Conservation (phyloP, 2,797 vertebrate species). For the Leptatherina wallacei region DNA sequence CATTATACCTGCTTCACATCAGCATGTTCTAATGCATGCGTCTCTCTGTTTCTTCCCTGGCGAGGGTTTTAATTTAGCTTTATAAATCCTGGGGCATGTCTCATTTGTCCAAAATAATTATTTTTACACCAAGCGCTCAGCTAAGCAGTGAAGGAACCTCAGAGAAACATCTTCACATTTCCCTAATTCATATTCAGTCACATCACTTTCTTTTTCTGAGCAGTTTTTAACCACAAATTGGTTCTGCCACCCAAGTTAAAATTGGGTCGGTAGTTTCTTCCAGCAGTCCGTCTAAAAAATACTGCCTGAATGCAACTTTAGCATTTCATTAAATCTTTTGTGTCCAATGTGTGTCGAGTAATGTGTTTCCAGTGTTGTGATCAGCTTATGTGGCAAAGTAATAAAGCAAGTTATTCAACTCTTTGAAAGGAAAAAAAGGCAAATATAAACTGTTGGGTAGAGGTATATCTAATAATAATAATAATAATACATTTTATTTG, state of each 20-base stretch:
- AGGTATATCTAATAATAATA: neutral
- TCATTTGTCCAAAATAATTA: neutral
- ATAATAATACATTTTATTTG: too few relatives aligned
- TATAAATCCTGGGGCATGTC: neutral
- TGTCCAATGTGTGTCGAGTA: neutral
- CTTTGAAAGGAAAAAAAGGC: neutral
- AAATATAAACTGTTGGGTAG: neutral
- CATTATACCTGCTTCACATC: neutral
- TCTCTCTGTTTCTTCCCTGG: neutral
- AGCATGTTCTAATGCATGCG: neutral
- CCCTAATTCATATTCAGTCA: constrained; percentile 1
- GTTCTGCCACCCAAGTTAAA: constrained; percentile 44
- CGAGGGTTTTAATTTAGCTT: neutral
- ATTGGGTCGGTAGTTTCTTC: constrained; percentile 31
- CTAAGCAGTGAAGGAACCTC: neutral
- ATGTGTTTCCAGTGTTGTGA: constrained; percentile 46
- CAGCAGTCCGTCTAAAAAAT: constrained; percentile 39
- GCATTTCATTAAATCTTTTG: constrained; percentile 44
- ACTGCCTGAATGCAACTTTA: constrained; percentile 33
- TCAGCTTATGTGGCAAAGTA: constrained; percentile 22
- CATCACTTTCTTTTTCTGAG: constrained; percentile 3
- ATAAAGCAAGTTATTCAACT: constrained; percentile 20
- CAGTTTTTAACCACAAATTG: constrained; percentile 35
- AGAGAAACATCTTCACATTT: constrained; percentile 7
- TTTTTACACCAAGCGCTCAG: neutral